Percentiles rank a stretch among this genome's conserved stretches.
phyloP scores from a whole-genome alignment of 1,140 invertebrate genomes.

The Chrysoperla carnea region DNA sequence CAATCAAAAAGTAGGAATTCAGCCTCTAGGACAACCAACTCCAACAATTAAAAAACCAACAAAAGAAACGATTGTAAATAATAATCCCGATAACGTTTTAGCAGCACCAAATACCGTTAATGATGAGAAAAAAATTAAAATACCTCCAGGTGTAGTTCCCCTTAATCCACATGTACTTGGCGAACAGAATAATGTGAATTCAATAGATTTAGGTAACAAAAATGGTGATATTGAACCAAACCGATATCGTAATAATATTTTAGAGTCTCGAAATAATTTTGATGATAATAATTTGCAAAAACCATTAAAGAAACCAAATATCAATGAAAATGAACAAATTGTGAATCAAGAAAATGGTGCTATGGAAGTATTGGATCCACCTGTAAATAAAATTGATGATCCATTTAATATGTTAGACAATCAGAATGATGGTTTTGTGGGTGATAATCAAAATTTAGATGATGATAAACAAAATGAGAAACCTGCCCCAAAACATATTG shows the following conservation, averaged over 20 bases:
- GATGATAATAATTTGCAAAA: background rate
- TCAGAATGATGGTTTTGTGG: constrained; percentile 1
- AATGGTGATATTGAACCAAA: constrained; percentile 13
- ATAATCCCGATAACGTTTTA: constrained; percentile 5
- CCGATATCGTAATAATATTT: constrained; percentile 9
- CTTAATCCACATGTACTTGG: no score
- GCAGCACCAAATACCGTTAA: constrained; percentile 4
- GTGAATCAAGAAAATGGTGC: constrained; percentile 16
- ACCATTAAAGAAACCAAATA: constrained; percentile 2
- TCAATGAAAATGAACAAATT: constrained; percentile 1
- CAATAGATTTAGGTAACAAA: constrained; percentile 1
- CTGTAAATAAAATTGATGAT: constrained; percentile 3
- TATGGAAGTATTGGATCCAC: constrained; percentile 14
- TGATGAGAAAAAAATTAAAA: constrained; percentile 6
- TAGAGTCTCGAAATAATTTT: constrained; percentile 1
- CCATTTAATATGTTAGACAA: background rate
- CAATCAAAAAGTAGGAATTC: background rate
- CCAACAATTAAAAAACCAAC: background rate
- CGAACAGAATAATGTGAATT: no score
- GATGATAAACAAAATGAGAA: constrained; percentile 7
- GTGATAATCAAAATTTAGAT: constrained; percentile 6
- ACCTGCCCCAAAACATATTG: constrained; percentile 4
- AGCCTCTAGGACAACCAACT: background rate
- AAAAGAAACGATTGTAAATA: background rate
- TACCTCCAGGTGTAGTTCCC: constrained; percentile 15